Evolutionary conservation across 2,113 vertebrate species (phyloP).

Genomic region (Merops nubicus): DNA sequence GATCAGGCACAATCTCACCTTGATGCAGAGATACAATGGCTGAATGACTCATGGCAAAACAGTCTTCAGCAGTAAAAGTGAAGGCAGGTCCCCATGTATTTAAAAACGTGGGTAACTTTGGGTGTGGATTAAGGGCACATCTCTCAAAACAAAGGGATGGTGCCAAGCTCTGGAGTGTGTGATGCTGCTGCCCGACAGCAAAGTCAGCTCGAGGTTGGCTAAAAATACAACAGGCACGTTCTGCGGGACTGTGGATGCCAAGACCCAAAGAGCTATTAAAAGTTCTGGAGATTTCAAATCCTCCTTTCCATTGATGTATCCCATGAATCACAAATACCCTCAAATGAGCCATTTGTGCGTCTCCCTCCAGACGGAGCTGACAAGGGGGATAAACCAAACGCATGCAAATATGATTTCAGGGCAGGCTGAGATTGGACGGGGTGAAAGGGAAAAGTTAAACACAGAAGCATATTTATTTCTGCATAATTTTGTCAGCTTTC

Average conservation of each 20-base stretch:
- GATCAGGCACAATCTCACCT: not conserved
- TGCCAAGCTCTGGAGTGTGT: not conserved
- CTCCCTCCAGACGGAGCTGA: constrained; percentile 55
- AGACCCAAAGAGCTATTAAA: not conserved
- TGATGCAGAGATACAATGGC: not conserved
- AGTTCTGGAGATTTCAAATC: constrained; percentile 27
- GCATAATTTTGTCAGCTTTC: constrained; percentile 52
- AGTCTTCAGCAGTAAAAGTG: not conserved
- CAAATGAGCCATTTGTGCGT: constrained; percentile 23
- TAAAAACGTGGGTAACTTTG: rapidly evolving
- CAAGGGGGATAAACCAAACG: constrained; percentile 10
- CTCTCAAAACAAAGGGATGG: not conserved
- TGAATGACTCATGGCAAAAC: not conserved
- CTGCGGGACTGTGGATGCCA: not conserved
- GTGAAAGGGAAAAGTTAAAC: constrained; percentile 61
- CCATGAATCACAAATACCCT: constrained; percentile 52
- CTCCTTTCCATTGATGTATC: not conserved
- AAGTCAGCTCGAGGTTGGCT: constrained; percentile 19
- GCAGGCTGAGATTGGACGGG: constrained; percentile 39
- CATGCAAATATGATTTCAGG: constrained; percentile 49
- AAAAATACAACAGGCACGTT: not conserved
- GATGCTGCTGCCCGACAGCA: not conserved
- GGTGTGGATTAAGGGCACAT: not conserved
- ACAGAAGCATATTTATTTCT: constrained; percentile 65
- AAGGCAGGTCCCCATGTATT: not conserved